Evolutionary conservation across 92 coral and sea anemone species (phyloP).

Genomic region (Pocillopora grandis): DNA sequence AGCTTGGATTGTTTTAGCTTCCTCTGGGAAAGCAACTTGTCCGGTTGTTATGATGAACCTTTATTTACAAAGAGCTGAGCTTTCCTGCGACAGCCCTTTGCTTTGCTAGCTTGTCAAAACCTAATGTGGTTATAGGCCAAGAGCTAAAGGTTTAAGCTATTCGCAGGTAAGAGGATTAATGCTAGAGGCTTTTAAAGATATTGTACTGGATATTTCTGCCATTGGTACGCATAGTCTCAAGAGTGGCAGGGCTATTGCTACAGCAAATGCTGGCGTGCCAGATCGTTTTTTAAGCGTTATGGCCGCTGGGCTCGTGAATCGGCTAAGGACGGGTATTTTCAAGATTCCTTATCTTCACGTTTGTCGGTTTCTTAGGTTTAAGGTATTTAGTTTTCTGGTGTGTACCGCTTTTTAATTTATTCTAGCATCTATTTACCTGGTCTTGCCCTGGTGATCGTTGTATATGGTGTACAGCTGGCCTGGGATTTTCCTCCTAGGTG

Average conservation of each 20-base stretch:
- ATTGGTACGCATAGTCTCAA: not conserved
- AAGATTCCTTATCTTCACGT: not conserved
- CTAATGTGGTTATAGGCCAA: slow-evolving; percentile 5
- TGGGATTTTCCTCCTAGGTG: no score
- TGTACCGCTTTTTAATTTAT: no score
- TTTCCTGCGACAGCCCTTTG: not conserved
- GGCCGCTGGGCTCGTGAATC: not conserved
- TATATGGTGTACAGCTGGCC: no score
- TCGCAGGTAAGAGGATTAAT: not conserved
- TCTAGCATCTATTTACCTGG: no score
- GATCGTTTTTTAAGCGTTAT: not conserved
- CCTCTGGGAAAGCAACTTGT: not conserved
- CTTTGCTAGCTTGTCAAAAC: not conserved
- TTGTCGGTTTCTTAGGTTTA: not conserved
- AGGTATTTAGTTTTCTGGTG: not conserved
- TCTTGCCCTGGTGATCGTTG: no score
- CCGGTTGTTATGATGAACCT: not conserved
- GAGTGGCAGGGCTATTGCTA: not conserved
- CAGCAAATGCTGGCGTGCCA: not conserved
- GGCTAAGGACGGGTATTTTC: not conserved
- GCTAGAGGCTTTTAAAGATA: not conserved
- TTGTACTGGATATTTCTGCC: not conserved
- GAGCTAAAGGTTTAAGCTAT: not conserved
- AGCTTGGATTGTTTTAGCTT: not conserved
- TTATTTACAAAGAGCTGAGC: not conserved